Evolutionary conservation across 2,888 invertebrate genomes (phyloP), one percentile per base, ranked within the genome.

Genomic region (Pachydiplax longipennis): DNA sequence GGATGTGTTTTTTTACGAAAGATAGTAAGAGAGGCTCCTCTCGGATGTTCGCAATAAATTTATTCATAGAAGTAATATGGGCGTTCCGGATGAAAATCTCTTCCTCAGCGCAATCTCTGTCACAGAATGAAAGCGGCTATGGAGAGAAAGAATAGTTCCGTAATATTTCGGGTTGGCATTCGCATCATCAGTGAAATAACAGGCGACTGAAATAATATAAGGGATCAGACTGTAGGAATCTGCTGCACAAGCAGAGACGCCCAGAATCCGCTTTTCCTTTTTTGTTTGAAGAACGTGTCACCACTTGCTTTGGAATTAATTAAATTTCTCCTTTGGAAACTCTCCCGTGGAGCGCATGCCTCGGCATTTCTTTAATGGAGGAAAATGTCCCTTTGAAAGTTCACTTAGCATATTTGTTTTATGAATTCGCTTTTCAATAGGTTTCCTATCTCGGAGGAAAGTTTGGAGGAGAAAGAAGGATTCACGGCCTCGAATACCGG

Each of bases 231-330:
- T 87, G 65, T 61, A n/a, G 37, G 87, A 61, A 61, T 83, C 35
- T 25, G 48, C 53, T 61, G 58, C 83, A 83, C 83, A 61, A 83
- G 87, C 73, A 73, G 73, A 61, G 87, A 87, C 25, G 37, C 87
- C 37, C 37, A 40, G 87, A 65, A 65, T 87, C 61, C 61, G 31
- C 87, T 58, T 37, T 37, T 37, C 87, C 61, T 87, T 87, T 87
- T 87, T 87, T 87, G 87, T 87, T 87, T 83, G 58, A 61, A 61
- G 87, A 61, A 61, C 65, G 37, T 87, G 61, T 65, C 65, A 61
- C 87, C 87, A 58, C 87, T 87, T 87, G 87, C 87, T 87, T 61
- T 37, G 22, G 87, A 87, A 87, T 73, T 87, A 87, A 87, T 87
- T 87, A 65, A 73, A 61, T 87, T 65, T 87, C 37, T 87, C 61